Base-by-base conservation (phyloP, 2,888 invertebrate genomes). In the Chrysomela aeneicollis region DNA sequence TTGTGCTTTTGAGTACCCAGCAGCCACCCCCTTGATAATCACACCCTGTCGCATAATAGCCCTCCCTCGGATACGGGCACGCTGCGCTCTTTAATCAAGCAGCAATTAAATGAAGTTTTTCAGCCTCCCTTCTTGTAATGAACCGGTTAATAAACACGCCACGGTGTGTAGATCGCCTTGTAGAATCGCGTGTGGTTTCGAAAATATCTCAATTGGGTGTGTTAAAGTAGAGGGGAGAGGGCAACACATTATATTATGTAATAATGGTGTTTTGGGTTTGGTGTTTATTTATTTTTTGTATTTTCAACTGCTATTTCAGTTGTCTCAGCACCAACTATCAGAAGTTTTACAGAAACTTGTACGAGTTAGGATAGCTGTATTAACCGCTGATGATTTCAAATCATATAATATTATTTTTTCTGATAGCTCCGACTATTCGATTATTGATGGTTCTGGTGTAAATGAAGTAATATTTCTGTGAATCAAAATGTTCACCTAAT, bases 31-130 rank as follows among this genome's bases (percentile, higher is more conserved):
- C 59, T 47, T 63, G 67, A 71, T 70, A 75, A 76, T 77, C 74
- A 73, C 73, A 67, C 74, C 71, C 70, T 74, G 73, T 69, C 68
- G 68, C 64, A 71, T 68, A 71, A 71, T 69, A 72, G 65, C 63
- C 66, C 67, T 57, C 75, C 71, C 73, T 74, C 75, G 67, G 73
- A 74, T 71, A 73, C 69, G 69, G 71, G 73, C 77, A 76, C 72
- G 68, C 76, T 75, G 78, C 74, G 79, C 78, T 78, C 82, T 82
- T 80, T 82, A 82, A 82, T 82, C 82, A 82, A 81, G 78, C 79
- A 77, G 79, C 82, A 82, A 82, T 82, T 82, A 82, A 81, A 77
- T 77, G 76, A 70, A 69, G 70, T 73, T 78, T 77, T 80, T 77
- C 78, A 74, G 64, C 65, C 66, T 64, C 63, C 74, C 70, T 73